These are phyloP conservation scores for Pithys albifrons DNA, from an alignment of 2,113 vertebrate species.

Conservation along the genomic window DNA sequence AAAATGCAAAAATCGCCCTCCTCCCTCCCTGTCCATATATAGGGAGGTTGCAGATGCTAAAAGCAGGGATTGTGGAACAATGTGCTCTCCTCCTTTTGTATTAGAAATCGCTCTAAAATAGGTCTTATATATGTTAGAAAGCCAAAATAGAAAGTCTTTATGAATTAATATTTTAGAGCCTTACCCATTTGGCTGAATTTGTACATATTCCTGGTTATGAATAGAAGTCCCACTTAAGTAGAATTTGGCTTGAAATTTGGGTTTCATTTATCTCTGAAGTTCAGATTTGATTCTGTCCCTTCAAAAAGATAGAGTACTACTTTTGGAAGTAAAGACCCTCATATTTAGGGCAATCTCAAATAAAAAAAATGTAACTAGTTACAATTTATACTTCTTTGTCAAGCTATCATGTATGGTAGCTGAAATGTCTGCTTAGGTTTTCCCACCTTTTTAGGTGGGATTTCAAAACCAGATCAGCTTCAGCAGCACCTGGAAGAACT, in stretches of 20 bases:
- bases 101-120: not conserved
- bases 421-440: not conserved
- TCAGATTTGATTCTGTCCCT: not conserved
- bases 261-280: not conserved
- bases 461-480: not conserved
- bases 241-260: not conserved
- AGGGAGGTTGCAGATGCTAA: not conserved
- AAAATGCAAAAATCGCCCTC: not conserved
- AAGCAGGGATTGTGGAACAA: not conserved
- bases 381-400: not conserved
- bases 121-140: not conserved
- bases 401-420: not conserved
- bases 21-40: rapidly evolving
- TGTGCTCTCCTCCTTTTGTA: not conserved
- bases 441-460: not conserved
- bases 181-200: not conserved
- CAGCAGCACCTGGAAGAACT: not conserved
- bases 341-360: not conserved
- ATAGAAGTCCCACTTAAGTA: not conserved
- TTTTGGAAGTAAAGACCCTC: not conserved
- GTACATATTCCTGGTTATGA: not conserved
- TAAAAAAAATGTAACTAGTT: not conserved
- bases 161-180: not conserved
- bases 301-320: not conserved
- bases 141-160: not conserved